These are phyloP conservation scores for Crotalus horridus DNA, from an alignment of 2,113 vertebrate genomes.

Conservation along the genomic window DNA sequence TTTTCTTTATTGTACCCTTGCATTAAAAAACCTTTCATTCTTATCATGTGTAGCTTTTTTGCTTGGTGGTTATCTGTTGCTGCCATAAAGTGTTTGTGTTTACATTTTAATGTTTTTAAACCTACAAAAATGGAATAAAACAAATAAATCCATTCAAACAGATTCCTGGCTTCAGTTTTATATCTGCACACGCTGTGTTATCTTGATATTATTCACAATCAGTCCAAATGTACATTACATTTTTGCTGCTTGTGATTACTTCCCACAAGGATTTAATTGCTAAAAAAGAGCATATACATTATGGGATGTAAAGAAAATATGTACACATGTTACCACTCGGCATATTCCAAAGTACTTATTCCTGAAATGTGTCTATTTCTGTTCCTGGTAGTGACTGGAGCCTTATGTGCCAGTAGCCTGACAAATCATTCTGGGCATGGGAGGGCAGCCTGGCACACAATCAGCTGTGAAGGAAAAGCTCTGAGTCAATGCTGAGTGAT, in stretches of 20 bases:
- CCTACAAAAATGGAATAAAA: background rate
- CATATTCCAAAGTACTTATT: background rate
- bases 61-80: background rate
- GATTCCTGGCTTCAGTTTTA: background rate
- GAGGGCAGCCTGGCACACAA: background rate
- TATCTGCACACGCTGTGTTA: background rate
- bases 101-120: background rate
- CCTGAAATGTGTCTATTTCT: background rate
- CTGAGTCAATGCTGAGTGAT: background rate
- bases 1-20: background rate
- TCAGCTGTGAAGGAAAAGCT: background rate
- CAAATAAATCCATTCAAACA: background rate
- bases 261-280: background rate
- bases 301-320: background rate
- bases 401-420: background rate
- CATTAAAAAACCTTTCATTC: background rate
- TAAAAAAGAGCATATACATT: background rate
- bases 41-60: background rate
- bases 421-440: background rate
- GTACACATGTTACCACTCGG: background rate
- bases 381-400: background rate
- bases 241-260: background rate
- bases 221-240: background rate
- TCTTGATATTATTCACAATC: background rate
- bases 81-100: background rate